These are phyloP conservation scores for human DNA, from an alignment of 2,113 vertebrate species.

Conservation along the genomic window DNA sequence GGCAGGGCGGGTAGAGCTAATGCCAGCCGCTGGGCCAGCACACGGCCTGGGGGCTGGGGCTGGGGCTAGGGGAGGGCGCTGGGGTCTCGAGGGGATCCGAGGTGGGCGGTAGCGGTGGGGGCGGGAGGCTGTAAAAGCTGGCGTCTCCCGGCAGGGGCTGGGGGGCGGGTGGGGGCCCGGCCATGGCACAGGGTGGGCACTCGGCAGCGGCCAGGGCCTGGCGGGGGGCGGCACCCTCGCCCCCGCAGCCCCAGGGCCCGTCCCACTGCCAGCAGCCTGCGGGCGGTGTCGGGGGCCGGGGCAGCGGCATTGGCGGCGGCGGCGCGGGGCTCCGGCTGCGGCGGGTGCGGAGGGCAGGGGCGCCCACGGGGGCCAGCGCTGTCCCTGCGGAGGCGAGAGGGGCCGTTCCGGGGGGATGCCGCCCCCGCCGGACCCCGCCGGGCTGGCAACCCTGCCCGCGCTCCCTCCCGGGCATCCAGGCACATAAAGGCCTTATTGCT, in stretches of 20 bases:
- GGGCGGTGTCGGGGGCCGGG: conserved; percentile 62
- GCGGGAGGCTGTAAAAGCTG: conserved; percentile 75
- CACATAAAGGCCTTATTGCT: conserved; percentile 75
- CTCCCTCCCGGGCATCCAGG: conserved; percentile 42
- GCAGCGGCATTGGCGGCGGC: background rate
- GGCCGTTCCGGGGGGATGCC: conserved; percentile 71
- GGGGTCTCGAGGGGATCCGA: background rate
- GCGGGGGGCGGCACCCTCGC: conserved; percentile 3
- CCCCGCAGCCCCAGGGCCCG: conserved; percentile 72
- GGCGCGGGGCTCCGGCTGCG: conserved; percentile 67
- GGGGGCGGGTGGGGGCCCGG: background rate
- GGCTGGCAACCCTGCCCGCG: background rate
- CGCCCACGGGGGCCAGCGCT: conserved; percentile 50
- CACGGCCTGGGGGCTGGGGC: conserved; percentile 70
- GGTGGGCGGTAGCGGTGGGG: background rate
- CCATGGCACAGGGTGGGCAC: conserved; percentile 63
- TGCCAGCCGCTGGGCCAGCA: conserved; percentile 78
- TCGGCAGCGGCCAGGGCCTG: background rate
- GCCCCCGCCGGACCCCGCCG: background rate
- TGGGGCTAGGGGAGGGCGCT: conserved; percentile 15
- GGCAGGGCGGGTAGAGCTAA: conserved; percentile 4
- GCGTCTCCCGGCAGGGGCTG: conserved; percentile 46
- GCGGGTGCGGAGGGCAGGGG: conserved; percentile 47
- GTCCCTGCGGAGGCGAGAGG: conserved; percentile 79
- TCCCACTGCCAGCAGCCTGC: conserved; percentile 78